Evolutionary conservation across 1,140 invertebrate species (phyloP).

Genomic region (Drosophila orena): DNA sequence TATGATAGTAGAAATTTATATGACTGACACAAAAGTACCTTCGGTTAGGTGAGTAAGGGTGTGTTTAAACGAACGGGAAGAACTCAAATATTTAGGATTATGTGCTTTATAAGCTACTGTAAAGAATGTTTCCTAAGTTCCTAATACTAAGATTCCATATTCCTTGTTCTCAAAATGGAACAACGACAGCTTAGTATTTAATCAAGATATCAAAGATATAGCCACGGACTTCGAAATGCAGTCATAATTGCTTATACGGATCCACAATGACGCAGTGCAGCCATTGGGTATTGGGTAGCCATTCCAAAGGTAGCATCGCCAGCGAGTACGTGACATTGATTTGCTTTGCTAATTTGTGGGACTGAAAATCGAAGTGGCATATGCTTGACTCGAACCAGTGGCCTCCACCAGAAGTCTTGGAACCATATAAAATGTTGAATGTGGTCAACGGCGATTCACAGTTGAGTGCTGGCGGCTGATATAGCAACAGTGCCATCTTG

Average conservation of each 20-base stretch:
- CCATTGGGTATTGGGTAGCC: neutral
- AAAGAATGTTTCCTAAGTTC: too few relatives aligned
- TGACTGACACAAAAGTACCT: too few relatives aligned
- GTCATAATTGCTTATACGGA: neutral
- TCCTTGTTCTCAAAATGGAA: too few relatives aligned
- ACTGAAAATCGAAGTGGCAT: constrained; percentile 27
- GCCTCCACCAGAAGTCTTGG: neutral
- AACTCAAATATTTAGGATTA: too few relatives aligned
- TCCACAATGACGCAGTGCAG: constrained; percentile 31
- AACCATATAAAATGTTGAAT: constrained; percentile 48
- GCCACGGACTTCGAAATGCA: neutral
- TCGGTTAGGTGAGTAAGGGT: too few relatives aligned
- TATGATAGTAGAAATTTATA: too few relatives aligned
- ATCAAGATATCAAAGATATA: neutral
- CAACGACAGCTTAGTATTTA: too few relatives aligned
- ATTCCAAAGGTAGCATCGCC: constrained; percentile 26
- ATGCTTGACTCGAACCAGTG: constrained; percentile 53
- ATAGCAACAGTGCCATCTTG: constrained; percentile 29
- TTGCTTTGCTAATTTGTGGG: constrained; percentile 60
- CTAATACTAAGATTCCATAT: too few relatives aligned
- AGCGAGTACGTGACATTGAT: constrained; percentile 54
- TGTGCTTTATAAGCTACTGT: too few relatives aligned
- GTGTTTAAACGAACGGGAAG: too few relatives aligned
- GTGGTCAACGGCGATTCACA: constrained; percentile 25
- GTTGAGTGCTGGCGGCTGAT: constrained; percentile 56